These are phyloP conservation scores for Nestor notabilis DNA, from an alignment of 2,113 vertebrate species.

Conservation along the genomic window DNA sequence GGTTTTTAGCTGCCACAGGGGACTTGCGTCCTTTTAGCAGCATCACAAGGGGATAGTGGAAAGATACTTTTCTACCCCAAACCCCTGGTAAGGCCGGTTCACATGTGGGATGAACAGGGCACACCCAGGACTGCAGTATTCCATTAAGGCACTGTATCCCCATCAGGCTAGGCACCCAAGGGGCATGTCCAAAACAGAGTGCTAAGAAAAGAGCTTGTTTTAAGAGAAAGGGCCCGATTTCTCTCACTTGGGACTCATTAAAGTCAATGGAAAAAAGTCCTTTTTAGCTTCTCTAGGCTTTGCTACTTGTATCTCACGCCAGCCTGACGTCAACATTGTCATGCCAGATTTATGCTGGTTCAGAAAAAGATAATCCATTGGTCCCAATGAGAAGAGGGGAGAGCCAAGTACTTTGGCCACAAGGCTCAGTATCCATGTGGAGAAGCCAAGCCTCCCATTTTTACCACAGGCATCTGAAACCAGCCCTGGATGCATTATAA, in stretches of 20 bases:
- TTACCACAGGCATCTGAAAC: not conserved
- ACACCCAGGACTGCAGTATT: not conserved
- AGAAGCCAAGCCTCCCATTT: not conserved
- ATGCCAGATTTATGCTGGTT: not conserved
- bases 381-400: not conserved
- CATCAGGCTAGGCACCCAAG: not conserved
- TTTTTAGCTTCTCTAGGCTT: not conserved
- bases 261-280: not conserved
- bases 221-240: not conserved
- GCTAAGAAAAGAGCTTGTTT: not conserved
- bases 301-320: not conserved
- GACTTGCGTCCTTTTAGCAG: not conserved
- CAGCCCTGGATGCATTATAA: not conserved
- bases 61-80: not conserved
- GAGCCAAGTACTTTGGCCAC: not conserved
- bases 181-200: not conserved
- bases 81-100: not conserved
- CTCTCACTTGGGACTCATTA: not conserved
- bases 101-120: rapidly evolving
- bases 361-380: not conserved
- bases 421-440: not conserved
- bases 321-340: not conserved
- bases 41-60: not conserved
- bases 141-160: not conserved
- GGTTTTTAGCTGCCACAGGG: not conserved